Base-by-base conservation (phyloP, 1,140 invertebrate species). In the Drosophila ambigua region DNA sequence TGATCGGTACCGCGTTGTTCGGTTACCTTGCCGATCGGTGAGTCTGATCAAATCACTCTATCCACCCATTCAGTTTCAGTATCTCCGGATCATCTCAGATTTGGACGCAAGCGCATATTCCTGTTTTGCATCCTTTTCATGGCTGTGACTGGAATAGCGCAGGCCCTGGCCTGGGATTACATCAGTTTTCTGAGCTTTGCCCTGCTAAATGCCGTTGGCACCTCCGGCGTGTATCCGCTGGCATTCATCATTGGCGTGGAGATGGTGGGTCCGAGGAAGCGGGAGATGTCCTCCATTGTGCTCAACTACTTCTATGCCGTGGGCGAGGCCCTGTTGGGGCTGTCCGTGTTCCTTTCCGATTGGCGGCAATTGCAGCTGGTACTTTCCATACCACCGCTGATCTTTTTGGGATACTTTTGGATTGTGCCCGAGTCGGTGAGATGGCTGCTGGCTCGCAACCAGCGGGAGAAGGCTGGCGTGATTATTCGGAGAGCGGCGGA, bases 191-290 rank as follows among this genome's bases (percentile, higher is more conserved):
- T 93, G 46, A 57, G 93, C 2, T 93, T 95, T 48, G 93, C 94
- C 5, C 93, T 95, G 71, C 72, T 95, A 0, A 94, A 94, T 74
- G 94, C 94, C 0, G 75, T 95, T 5, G 93, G 93, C 5, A 94
- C 93, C 1, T 93, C 94, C 9, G 94, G 94, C 9, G 93, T 95
- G 13, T 95, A 94, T 83, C 93, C 94, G 7, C 88, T 94, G 28
- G 93, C 93, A 0, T 95, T 95, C 77, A 94, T 95, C 45, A 92
- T 95, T 28, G 94, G 94, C 43, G 93, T 95, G 13, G 95, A 96
- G 92, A 93, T 95, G 92, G 94, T 95, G 9, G 95, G 95, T 2
- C 93, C 93, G 6, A 90, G 91, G 16, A 94, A 94, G 89, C 92
- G 95, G 11, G 94, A 95, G 75, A 93, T 95, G 82, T 94, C 93